Base-by-base conservation (phyloP, 2,113 vertebrate genomes). In the Calonectris borealis region DNA sequence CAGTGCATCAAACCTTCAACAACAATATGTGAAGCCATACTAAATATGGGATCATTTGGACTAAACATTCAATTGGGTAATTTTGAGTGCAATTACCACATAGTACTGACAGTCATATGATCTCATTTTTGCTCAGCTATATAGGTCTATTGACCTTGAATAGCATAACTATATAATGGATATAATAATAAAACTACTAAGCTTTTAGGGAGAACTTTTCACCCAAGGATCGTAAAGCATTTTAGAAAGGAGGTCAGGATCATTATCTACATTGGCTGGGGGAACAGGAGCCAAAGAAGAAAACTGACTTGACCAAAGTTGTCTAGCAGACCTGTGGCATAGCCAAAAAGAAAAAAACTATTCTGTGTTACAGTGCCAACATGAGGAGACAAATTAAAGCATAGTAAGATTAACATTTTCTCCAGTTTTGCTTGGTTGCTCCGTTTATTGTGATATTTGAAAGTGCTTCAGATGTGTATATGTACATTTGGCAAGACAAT, bases 201-300 rank as follows among this genome's bases (percentile, higher is more conserved):
- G 34, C 49, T 93, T 94, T 94, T 90, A 90, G 49, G 94, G 25
- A 95, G 87, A 96, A 97, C 93, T 95, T 96, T 97, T 93, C 92
- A 96, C 92, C 94, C 93, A 96, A 93, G 71, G 82, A 77, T 90
- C 36, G 16, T 78, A 95, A 96, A 92, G 79, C 20, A 83, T 95
- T 96, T 96, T 88, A 90, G 87, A 96, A 97, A 97, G 82, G 90
- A 97, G 93, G 94, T 96, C 94, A 95, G 78, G 90, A 93, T 96
- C 92, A 97, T 97, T 97, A 96, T 93, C 84, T 77, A 25, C 36
- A 42, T 85, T 94, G 93, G 46, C 62, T 95, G 32, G 49, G 8
- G 57, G 25, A 96, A 80, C 42, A 86, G 42, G 42, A 92, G 61
- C 78, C 75, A 85, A 80, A 72, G 72, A 94, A 97, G 93, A 88